These are phyloP conservation scores for Microctonus hyperodae DNA, from an alignment of 2,888 invertebrate genomes.

Conservation along the genomic window DNA sequence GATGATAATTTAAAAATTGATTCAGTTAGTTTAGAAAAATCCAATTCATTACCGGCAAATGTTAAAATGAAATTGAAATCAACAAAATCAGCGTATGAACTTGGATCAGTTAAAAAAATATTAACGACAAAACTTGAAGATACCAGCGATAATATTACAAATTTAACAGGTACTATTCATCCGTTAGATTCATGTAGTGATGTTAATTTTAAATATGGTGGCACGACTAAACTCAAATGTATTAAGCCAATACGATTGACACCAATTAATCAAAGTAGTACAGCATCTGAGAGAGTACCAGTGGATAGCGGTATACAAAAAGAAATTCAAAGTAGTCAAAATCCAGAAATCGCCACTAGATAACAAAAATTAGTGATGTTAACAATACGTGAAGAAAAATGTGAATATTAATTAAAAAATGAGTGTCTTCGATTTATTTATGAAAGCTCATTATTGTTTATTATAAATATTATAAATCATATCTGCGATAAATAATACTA, in stretches of 20 bases:
- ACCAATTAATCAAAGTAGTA: slow-evolving; percentile 39
- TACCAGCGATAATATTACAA: slow-evolving; percentile 64
- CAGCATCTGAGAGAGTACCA: slow-evolving; percentile 41
- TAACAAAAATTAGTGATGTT: slow-evolving; percentile 54
- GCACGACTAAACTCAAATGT: slow-evolving; percentile 80
- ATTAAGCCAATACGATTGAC: slow-evolving; percentile 67
- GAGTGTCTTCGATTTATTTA: neutral
- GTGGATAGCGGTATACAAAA: slow-evolving; percentile 40
- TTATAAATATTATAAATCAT: no score
- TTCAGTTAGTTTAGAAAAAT: slow-evolving; percentile 51
- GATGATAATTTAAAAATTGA: slow-evolving; percentile 50
- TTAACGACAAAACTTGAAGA: slow-evolving; percentile 62
- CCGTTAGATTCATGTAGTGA: slow-evolving; percentile 79
- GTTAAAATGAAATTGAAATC: slow-evolving; percentile 55
- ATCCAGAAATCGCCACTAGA: slow-evolving; percentile 55
- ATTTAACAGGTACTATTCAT: slow-evolving; percentile 64
- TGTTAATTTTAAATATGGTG: slow-evolving; percentile 81
- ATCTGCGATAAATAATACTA: no score
- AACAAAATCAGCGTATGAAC: slow-evolving; percentile 59
- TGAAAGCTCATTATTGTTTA: no score
- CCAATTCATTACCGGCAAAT: slow-evolving; percentile 56
- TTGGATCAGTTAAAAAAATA: slow-evolving; percentile 57
- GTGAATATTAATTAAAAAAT: neutral
- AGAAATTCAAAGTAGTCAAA: slow-evolving; percentile 49
- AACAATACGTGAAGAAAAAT: slow-evolving; percentile 44